A percentile compares a stretch with the other conserved stretches of the same genome.
Conservation (phyloP, 1,140 invertebrate species). For the Rhizoglyphus robini region DNA sequence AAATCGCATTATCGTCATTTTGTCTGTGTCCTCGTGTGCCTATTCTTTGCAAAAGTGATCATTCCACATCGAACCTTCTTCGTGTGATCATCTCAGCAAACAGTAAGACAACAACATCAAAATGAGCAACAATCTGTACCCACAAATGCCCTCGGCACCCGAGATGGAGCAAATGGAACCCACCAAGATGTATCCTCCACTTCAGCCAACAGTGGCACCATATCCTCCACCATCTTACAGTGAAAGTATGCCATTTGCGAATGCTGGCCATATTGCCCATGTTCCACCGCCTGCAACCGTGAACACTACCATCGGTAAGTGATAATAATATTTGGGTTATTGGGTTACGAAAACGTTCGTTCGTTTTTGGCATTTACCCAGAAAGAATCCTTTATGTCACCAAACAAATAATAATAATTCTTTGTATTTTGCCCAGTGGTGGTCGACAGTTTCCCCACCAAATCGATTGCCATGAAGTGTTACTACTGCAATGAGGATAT, state of each 20-base stretch:
- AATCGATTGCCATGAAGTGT: constrained; percentile 12
- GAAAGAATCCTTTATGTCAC: too few relatives aligned
- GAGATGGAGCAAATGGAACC: not conserved
- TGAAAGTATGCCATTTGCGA: not conserved
- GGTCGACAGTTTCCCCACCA: constrained; percentile 8
- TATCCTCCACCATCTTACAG: not conserved
- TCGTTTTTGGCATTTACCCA: not conserved
- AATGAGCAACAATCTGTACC: not conserved
- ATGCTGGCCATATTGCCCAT: not conserved
- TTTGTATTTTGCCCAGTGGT: not conserved
- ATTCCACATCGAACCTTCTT: too few relatives aligned
- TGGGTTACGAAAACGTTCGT: too few relatives aligned
- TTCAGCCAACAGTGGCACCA: not conserved
- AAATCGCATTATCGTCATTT: too few relatives aligned
- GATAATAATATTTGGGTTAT: too few relatives aligned
- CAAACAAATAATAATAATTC: not conserved
- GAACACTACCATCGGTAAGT: not conserved
- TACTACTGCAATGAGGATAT: constrained; percentile 16
- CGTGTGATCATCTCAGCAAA: too few relatives aligned
- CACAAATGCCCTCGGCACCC: not conserved
- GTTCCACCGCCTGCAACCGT: not conserved
- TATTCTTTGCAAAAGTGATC: too few relatives aligned
- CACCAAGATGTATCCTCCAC: not conserved
- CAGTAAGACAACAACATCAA: too few relatives aligned
- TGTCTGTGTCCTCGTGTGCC: too few relatives aligned